Evolutionary conservation across 2,888 invertebrate genomes (phyloP).

Genomic region (Falcaria lacertinaria): DNA sequence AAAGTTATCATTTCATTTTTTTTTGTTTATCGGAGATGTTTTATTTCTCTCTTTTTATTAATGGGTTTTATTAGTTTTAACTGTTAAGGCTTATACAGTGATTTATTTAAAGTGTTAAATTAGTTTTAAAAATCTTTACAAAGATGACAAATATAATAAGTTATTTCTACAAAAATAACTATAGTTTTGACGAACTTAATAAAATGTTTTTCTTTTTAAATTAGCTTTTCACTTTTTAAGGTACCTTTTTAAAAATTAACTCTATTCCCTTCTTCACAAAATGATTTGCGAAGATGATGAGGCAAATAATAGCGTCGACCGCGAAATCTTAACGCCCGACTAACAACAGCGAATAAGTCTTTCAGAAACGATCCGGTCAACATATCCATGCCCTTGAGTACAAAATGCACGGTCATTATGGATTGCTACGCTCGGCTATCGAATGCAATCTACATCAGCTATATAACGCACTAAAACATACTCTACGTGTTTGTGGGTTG

Average conservation of each 20-base stretch:
- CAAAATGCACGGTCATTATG: constrained; percentile 66
- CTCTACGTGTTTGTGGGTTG: constrained; percentile 18
- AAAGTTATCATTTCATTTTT: too few relatives aligned
- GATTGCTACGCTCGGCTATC: constrained; percentile 51
- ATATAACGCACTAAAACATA: constrained; percentile 19
- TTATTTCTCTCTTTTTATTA: too few relatives aligned
- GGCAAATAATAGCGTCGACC: constrained; percentile 50
- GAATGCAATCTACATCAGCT: constrained; percentile 43
- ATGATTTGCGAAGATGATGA: constrained; percentile 35
- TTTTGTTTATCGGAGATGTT: too few relatives aligned
- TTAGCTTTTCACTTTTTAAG: too few relatives aligned
- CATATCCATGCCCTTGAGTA: constrained; percentile 68
- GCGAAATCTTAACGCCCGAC: constrained; percentile 36
- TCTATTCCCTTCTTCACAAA: constrained; percentile 28
- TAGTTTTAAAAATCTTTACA: too few relatives aligned
- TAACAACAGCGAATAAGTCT: constrained; percentile 41
- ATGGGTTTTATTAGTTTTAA: too few relatives aligned
- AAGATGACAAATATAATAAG: too few relatives aligned
- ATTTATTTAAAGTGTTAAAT: too few relatives aligned
- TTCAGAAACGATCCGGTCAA: constrained; percentile 49
- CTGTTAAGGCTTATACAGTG: too few relatives aligned
- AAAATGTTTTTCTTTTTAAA: too few relatives aligned
- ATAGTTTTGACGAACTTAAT: too few relatives aligned
- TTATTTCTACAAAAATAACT: too few relatives aligned
- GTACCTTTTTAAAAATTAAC: constrained; percentile 32